phyloP scores from a whole-genome alignment of 2,888 invertebrate genomes.

The Drosophila eohydei region DNA sequence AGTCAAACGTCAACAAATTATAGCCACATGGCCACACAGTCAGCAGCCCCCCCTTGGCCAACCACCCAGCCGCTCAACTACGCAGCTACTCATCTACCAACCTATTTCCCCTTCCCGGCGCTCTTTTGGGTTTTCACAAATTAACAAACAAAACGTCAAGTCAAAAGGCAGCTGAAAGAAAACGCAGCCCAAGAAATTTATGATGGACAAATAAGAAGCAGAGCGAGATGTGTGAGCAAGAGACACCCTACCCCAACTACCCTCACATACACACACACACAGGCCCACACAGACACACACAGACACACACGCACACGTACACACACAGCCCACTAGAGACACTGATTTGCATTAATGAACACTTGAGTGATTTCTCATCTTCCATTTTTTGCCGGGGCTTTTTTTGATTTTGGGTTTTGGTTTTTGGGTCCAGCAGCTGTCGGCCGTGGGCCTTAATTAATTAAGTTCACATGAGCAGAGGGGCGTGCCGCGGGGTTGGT shows the following conservation, averaged over 20 bases:
- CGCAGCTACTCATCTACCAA: constrained; percentile 1
- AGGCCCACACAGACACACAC: constrained; percentile 63
- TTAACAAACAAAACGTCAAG: constrained; percentile 78
- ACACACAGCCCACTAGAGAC: constrained; percentile 51
- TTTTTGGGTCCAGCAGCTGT: constrained; percentile 71
- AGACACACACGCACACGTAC: constrained; percentile 9
- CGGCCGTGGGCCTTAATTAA: constrained; percentile 76
- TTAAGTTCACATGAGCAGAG: constrained; percentile 79
- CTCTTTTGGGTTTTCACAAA: constrained; percentile 58
- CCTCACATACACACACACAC: constrained; percentile 9
- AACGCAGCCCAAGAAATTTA: constrained; percentile 54
- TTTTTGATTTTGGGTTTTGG: constrained; percentile 35
- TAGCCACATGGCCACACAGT: constrained; percentile 75
- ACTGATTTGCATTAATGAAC: constrained; percentile 83
- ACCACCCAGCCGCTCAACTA: background rate
- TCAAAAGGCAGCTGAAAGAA: constrained; percentile 58
- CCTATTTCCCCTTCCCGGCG: background rate
- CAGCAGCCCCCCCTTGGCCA: constrained; percentile 2
- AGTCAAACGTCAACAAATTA: constrained; percentile 81
- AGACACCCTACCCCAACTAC: constrained; percentile 9
- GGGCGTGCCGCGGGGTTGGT: constrained; percentile 20
- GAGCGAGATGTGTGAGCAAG: constrained; percentile 10
- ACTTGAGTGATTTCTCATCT: constrained; percentile 76
- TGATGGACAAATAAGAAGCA: constrained; percentile 40
- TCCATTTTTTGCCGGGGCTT: constrained; percentile 24